These are phyloP conservation scores for Erpobdella octoculata DNA, from an alignment of 2,888 invertebrate species.

Conservation along the genomic window DNA sequence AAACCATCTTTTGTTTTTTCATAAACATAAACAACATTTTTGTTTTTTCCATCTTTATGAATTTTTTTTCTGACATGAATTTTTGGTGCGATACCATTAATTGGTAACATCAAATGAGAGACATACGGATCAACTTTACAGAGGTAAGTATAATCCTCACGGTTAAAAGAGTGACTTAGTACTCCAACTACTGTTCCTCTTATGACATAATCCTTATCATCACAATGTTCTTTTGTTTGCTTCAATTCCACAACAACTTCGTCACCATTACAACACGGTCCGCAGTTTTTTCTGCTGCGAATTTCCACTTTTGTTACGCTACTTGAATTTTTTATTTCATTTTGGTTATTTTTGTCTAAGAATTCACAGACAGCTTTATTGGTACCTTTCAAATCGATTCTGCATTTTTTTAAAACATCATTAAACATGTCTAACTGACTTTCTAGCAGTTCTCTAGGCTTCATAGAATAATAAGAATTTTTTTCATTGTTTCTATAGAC, in stretches of 20 bases:
- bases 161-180: constrained; percentile 40
- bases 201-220: constrained; percentile 15
- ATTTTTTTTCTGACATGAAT: too few species aligned
- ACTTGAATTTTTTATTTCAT: too few species aligned
- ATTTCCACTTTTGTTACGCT: constrained; percentile 17
- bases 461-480: too few species aligned
- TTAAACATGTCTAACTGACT: too few species aligned
- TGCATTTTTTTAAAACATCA: background rate
- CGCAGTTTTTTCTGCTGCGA: constrained; percentile 33
- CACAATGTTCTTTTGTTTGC: constrained; percentile 6
- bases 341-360: background rate
- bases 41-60: too few species aligned
- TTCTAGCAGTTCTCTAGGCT: background rate
- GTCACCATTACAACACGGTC: constrained; percentile 31
- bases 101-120: constrained; percentile 43
- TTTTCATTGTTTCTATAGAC: too few species aligned
- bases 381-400: constrained; percentile 13
- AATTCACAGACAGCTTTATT: constrained; percentile 1
- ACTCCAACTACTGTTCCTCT: constrained; percentile 44
- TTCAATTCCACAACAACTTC: constrained; percentile 29
- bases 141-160: constrained; percentile 41
- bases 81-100: constrained; percentile 42
- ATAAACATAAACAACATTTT: constrained; percentile 37
- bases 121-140: constrained; percentile 42
- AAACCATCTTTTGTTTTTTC: constrained; percentile 37